Evolutionary conservation across 2,113 vertebrate genomes (phyloP), one percentile per base, ranked within the genome.

Genomic region (Tetraodon nigroviridis): DNA sequence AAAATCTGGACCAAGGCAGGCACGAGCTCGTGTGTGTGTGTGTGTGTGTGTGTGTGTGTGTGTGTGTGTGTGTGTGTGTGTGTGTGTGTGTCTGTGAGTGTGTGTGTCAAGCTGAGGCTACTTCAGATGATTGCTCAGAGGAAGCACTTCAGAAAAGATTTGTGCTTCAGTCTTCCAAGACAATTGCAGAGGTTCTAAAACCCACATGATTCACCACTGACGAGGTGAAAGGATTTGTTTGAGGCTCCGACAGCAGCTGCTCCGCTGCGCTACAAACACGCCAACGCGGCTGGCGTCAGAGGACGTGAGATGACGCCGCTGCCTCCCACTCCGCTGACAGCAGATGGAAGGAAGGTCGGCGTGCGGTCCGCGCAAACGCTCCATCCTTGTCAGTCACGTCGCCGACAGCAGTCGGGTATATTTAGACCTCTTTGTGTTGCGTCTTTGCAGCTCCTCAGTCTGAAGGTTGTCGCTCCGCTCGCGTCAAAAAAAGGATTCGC

Each of bases 91-190:
- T 51, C 60, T 46, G 56, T 54, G 51, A 44, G 63, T 41, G 62
- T 41, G 69, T 58, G 62, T 16, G 65, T 59, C 45, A 3, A 13
- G 10, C 4, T 42, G 56, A 76, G 70, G 59, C 57, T 32, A 19
- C 75, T 80, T 71, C 59, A 67, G 45, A 74, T 76, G 74, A 84
- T 78, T 78, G 69, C 71, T 72, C 64, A 76, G 56, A 74, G 70
- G 29, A 29, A 29, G 27, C 27, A 29, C 27, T 29, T 29, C 27
- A 29, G 27, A 7, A 7, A 29, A 29, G 27, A 29, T 29, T 29
- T 29, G 27, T 7, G 8, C 29, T 10, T 32, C 29, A 32, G 29
- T 32, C 8, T 32, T 32, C 29, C 29, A 32, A 32, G 5, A 32
- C 29, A 32, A 32, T 6, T 32, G 29, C 29, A 32, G 62, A 60